Evolutionary conservation across 2,888 invertebrate genomes (phyloP).

Genomic region (Dryobota labecula): DNA sequence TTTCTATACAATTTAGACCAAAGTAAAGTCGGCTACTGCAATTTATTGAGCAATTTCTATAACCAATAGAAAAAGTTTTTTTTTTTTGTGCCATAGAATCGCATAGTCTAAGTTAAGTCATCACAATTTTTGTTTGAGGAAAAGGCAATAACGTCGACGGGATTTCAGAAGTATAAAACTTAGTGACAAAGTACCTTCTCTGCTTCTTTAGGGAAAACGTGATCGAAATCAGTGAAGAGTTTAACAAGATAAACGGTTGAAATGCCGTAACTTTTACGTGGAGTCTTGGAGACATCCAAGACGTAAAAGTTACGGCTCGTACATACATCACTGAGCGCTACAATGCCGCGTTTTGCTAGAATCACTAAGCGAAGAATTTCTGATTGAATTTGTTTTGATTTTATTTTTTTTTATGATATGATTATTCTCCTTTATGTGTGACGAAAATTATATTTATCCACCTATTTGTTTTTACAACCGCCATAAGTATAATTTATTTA

Average conservation of each 20-base stretch:
- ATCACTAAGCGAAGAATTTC: background rate
- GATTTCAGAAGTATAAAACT: conserved; percentile 7
- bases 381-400: too few species aligned
- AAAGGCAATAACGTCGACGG: background rate
- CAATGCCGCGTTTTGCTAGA: background rate
- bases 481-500: too few species aligned
- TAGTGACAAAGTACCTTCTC: conserved; percentile 7
- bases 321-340: background rate
- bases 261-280: too few species aligned
- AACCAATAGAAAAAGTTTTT: conserved; percentile 18
- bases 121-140: conserved; percentile 9
- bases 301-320: conserved; percentile 5
- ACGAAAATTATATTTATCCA: too few species aligned
- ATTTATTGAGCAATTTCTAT: conserved; percentile 55
- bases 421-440: too few species aligned
- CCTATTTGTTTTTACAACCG: too few species aligned
- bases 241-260: conserved; percentile 42
- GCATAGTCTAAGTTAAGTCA: conserved; percentile 7
- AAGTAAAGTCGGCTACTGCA: conserved; percentile 25
- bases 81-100: conserved; percentile 11
- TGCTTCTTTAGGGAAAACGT: conserved; percentile 37
- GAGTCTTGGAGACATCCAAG: conserved; percentile 3
- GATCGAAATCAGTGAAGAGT: conserved; percentile 29
- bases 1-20: conserved; percentile 53
- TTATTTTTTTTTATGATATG: too few species aligned